phyloP scores from a whole-genome alignment of 2,888 invertebrate genomes.

The Rhaphigaster nebulosa region DNA sequence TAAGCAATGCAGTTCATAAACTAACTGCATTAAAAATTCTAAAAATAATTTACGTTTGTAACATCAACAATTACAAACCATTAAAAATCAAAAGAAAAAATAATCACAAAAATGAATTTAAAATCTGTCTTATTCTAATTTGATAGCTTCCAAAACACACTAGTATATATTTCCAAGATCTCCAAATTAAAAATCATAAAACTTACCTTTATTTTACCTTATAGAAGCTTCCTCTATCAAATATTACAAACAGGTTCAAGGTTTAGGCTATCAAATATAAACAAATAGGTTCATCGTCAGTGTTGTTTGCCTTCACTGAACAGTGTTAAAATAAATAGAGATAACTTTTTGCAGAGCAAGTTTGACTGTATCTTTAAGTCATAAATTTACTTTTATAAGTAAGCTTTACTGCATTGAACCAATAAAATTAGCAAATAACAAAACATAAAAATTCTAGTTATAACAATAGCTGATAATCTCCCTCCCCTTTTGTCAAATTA shows the following conservation, averaged over 20 bases:
- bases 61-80: neutral
- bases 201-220: neutral
- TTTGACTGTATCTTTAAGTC: neutral
- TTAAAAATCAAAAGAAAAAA: neutral
- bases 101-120: neutral
- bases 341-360: neutral
- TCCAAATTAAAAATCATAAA: neutral
- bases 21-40: neutral
- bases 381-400: neutral
- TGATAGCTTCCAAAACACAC: neutral
- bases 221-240: neutral
- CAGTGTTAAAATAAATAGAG: neutral
- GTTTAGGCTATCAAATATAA: too few relatives aligned
- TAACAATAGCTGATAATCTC: neutral
- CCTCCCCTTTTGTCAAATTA: neutral
- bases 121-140: neutral
- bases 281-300: neutral
- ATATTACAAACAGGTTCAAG: too few relatives aligned
- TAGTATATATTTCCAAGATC: neutral
- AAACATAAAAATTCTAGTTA: neutral
- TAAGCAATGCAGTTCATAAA: neutral
- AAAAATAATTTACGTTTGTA: neutral
- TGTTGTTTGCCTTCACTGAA: neutral
- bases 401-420: neutral
- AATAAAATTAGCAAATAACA: neutral